Evolutionary conservation across 2,797 vertebrate genomes (phyloP).

Genomic region (Helicolenus hilgendorfi): DNA sequence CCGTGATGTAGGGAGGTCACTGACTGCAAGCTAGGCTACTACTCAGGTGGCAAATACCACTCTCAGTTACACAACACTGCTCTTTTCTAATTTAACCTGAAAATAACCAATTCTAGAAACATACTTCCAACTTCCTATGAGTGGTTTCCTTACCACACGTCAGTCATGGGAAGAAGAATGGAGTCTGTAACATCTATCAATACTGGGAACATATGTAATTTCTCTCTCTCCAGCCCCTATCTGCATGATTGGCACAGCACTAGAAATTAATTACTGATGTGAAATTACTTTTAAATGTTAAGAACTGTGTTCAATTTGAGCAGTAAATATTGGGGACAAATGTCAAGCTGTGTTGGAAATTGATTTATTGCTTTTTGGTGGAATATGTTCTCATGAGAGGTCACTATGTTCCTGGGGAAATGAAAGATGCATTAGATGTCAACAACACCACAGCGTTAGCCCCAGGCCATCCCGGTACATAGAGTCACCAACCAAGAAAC

Average conservation of each 20-base stretch:
- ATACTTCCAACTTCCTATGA: not conserved
- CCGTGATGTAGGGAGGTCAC: not conserved
- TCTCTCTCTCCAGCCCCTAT: not conserved
- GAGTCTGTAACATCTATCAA: not conserved
- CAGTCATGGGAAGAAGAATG: not conserved
- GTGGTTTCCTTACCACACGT: not conserved
- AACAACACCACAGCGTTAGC: slow-evolving; percentile 56
- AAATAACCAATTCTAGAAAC: not conserved
- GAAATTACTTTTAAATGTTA: slow-evolving; percentile 88
- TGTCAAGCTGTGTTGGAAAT: slow-evolving; percentile 82
- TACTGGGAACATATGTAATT: not conserved
- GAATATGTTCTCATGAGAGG: slow-evolving; percentile 79
- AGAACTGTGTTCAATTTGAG: slow-evolving; percentile 82
- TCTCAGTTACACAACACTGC: not conserved
- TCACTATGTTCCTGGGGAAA: slow-evolving; percentile 80
- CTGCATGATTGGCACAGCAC: slow-evolving; percentile 27
- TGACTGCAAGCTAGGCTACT: not conserved
- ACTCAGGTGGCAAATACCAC: not conserved
- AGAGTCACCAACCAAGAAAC: not conserved
- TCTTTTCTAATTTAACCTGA: not conserved
- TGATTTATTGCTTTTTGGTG: slow-evolving; percentile 87
- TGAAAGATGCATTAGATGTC: slow-evolving; percentile 83
- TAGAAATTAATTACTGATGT: slow-evolving; percentile 74
- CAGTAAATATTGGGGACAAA: slow-evolving; percentile 81
- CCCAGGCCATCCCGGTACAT: slow-evolving; percentile 43